These are phyloP conservation scores for Onchidella celtica DNA, from an alignment of 2,888 invertebrate genomes.

Conservation along the genomic window DNA sequence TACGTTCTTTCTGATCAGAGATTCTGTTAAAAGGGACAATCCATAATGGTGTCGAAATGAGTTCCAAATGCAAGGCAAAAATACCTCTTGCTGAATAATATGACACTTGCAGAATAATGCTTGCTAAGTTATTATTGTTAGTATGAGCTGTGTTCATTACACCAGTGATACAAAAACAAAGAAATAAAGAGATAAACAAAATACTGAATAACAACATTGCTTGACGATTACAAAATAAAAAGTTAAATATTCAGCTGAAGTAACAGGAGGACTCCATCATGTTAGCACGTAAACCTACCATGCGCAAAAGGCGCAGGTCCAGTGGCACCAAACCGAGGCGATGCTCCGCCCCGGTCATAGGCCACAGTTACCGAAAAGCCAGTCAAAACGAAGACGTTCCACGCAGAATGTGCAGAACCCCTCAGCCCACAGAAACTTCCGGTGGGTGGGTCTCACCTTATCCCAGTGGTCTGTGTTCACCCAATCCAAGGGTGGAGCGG, in stretches of 20 bases:
- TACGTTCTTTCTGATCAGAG: too few species aligned
- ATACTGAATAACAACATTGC: too few species aligned
- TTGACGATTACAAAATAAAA: too few species aligned
- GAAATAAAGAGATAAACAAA: too few species aligned
- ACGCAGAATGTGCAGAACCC: slow-evolving; percentile 47
- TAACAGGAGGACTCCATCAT: neutral
- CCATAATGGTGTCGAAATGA: too few species aligned
- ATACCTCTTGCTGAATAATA: too few species aligned
- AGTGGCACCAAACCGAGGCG: slow-evolving; percentile 52
- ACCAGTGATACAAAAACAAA: too few species aligned
- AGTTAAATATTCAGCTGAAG: neutral
- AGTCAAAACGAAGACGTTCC: slow-evolving; percentile 43
- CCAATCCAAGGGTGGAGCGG: neutral
- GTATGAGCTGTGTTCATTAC: too few species aligned
- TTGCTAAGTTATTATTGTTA: too few species aligned
- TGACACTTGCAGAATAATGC: too few species aligned
- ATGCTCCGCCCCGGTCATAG: slow-evolving; percentile 55
- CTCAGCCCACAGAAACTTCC: slow-evolving; percentile 28
- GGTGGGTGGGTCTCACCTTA: neutral
- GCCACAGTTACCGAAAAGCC: neutral
- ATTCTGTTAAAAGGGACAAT: too few species aligned
- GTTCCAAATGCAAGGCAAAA: too few species aligned
- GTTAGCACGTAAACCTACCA: slow-evolving; percentile 54
- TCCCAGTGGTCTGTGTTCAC: neutral
- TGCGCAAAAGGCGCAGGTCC: slow-evolving; percentile 49